Evolutionary conservation across 2,888 invertebrate species (phyloP).

Genomic region (Chloroclystis v-ata): DNA sequence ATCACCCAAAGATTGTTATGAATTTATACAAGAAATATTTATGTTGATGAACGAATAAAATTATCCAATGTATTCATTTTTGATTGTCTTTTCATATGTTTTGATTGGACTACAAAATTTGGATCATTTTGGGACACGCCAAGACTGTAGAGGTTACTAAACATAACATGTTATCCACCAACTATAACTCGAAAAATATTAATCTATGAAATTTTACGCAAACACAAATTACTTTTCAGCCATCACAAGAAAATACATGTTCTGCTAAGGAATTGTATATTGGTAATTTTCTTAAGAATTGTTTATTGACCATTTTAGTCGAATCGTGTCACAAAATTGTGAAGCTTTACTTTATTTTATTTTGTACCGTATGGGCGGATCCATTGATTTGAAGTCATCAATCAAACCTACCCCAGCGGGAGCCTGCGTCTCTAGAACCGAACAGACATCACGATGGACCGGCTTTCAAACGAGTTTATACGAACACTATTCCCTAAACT

Average conservation of each 20-base stretch:
- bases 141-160: no score
- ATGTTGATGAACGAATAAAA: constrained; percentile 77
- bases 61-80: constrained; percentile 50
- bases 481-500: constrained; percentile 27
- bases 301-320: no score
- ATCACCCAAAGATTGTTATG: constrained; percentile 78
- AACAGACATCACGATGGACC: constrained; percentile 74
- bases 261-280: no score
- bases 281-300: no score
- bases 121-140: constrained; percentile 39
- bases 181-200: no score
- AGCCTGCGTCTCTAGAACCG: constrained; percentile 73
- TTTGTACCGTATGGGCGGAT: constrained; percentile 51
- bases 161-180: no score
- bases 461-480: constrained; percentile 43
- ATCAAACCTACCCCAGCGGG: constrained; percentile 61
- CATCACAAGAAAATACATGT: no score
- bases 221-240: no score
- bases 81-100: constrained; percentile 35
- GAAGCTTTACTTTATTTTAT: constrained; percentile 8
- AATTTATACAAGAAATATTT: constrained; percentile 78
- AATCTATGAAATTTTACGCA: no score
- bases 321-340: constrained; percentile 11
- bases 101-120: constrained; percentile 53
- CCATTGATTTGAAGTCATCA: constrained; percentile 78